A percentile compares a stretch with the other conserved stretches of the same genome.
These are phyloP conservation scores for Thamnaconus septentrionalis DNA, from an alignment of 2,113 vertebrate genomes.

Conservation along the genomic window DNA sequence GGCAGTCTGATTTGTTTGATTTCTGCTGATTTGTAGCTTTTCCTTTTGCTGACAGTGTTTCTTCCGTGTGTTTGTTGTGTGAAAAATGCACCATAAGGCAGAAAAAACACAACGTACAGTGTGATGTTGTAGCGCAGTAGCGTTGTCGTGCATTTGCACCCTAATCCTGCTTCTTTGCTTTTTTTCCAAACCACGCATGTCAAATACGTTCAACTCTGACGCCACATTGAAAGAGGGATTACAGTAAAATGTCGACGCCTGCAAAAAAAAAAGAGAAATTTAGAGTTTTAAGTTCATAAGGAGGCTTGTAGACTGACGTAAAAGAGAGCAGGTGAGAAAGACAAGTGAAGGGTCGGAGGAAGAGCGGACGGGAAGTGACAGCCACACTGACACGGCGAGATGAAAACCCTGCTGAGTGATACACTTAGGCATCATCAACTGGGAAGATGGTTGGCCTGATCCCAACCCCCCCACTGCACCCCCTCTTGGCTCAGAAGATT, in stretches of 20 bases:
- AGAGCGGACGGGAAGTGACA: constrained; percentile 41
- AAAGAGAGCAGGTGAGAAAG: not conserved
- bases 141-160: constrained; percentile 18
- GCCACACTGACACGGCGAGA: constrained; percentile 44
- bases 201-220: constrained; percentile 18
- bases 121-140: constrained; percentile 3
- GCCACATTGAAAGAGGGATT: not conserved
- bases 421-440: constrained; percentile 53
- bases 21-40: constrained; percentile 20
- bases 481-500: constrained; percentile 43
- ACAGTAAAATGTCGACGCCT: not conserved
- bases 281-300: constrained; percentile 13
- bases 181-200: constrained; percentile 14
- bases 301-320: constrained; percentile 5
- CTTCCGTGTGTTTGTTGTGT: not conserved
- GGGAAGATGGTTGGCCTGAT: constrained; percentile 37
- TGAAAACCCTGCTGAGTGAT: constrained; percentile 45
- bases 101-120: constrained; percentile 1
- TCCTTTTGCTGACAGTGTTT: constrained; percentile 25
- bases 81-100: constrained; percentile 21
- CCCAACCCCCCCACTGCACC: constrained; percentile 19
- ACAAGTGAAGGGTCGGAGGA: constrained; percentile 14
- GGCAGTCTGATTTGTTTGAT: not conserved
- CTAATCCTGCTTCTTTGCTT: constrained; percentile 15
- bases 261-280: constrained; percentile 9